A percentile compares a stretch with the other conserved stretches of the same genome.
phyloP scores from a whole-genome alignment of 2,797 vertebrate species.

The Chelon auratus region DNA sequence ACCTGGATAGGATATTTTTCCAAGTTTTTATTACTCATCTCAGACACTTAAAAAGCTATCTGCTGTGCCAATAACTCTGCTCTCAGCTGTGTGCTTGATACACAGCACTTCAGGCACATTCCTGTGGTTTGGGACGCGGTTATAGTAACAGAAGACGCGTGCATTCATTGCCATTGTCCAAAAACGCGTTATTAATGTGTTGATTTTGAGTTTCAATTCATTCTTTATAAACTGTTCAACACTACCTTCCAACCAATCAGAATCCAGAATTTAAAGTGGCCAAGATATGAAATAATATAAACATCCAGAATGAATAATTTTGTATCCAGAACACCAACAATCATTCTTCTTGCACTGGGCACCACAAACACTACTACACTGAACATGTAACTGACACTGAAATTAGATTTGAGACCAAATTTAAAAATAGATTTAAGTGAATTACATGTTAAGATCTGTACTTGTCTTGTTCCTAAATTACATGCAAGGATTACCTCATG shows the following conservation, averaged over 20 bases:
- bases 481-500: conserved; percentile 14
- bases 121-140: too few relatives aligned
- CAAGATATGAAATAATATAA: background rate
- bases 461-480: conserved; percentile 35
- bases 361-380: background rate
- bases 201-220: too few relatives aligned
- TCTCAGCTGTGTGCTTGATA: too few relatives aligned
- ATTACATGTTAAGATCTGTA: conserved; percentile 3
- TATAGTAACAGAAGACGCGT: too few relatives aligned
- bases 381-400: background rate
- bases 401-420: background rate
- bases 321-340: background rate
- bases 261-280: background rate
- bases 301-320: background rate
- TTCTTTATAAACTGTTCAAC: background rate
- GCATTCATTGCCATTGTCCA: too few relatives aligned
- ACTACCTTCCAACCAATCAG: conserved; percentile 1
- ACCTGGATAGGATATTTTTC: too few relatives aligned
- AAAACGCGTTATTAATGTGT: too few relatives aligned
- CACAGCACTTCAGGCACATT: too few relatives aligned
- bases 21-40: too few relatives aligned
- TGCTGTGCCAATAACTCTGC: too few relatives aligned
- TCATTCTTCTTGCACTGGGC: background rate
- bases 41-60: too few relatives aligned
- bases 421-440: conserved; percentile 33